A percentile compares a stretch with the other conserved stretches of the same genome.
phyloP scores from a whole-genome alignment of 2,797 vertebrate genomes.

The Vespertilio murinus region DNA sequence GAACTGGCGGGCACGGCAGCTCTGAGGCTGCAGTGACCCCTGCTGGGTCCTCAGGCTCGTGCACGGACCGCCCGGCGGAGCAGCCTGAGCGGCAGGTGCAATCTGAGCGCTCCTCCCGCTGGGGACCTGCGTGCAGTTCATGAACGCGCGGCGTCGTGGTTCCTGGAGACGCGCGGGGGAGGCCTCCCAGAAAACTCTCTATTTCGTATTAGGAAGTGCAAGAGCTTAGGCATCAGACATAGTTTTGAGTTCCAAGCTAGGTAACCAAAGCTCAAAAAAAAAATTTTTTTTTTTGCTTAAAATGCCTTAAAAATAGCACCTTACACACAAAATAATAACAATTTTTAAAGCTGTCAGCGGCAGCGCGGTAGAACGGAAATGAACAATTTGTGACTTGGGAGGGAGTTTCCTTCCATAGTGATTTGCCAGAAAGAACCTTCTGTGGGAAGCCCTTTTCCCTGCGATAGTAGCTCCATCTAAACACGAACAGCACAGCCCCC shows the following conservation, averaged over 20 bases:
- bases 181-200: background rate
- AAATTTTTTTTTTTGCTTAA: background rate
- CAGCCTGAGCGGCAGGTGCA: conserved; percentile 68
- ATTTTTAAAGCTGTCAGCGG: background rate
- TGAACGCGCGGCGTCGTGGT: background rate
- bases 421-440: background rate
- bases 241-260: background rate
- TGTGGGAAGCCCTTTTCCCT: background rate
- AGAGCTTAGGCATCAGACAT: background rate
- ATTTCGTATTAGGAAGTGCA: background rate
- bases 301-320: background rate
- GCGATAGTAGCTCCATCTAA: background rate
- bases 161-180: background rate
- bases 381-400: background rate
- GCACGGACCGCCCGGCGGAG: background rate
- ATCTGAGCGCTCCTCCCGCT: background rate
- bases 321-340: background rate
- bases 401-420: background rate
- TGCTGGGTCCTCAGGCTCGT: conserved; percentile 52
- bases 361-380: background rate
- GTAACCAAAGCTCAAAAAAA: background rate
- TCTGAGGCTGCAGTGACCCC: conserved; percentile 76
- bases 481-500: background rate
- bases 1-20: conserved; percentile 31
- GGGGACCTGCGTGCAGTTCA: background rate